phyloP scores from a whole-genome alignment of 2,113 vertebrate species.

The Campylomormyrus tamandua region DNA sequence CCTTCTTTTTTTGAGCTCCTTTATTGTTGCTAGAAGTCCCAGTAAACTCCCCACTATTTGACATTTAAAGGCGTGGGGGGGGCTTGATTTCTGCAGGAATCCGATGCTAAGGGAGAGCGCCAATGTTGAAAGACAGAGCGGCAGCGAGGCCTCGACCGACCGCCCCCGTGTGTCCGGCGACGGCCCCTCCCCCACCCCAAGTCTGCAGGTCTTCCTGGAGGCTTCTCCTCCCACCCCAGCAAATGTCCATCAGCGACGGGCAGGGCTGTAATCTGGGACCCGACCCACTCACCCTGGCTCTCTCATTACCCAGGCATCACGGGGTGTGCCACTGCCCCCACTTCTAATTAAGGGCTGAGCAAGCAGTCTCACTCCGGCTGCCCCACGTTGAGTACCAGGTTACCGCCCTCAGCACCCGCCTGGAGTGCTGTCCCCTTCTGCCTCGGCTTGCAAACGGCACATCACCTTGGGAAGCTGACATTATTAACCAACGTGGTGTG shows the following conservation, averaged over 20 bases:
- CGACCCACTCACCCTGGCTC: conserved; percentile 34
- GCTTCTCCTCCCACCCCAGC: conserved; percentile 22
- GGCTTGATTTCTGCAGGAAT: neutral
- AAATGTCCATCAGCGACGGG: conserved; percentile 6
- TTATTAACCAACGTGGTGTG: neutral
- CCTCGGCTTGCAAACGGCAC: neutral
- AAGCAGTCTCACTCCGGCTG: neutral
- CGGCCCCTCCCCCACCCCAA: neutral
- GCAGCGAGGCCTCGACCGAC: neutral
- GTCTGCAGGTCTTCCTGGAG: neutral
- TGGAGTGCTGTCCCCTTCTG: neutral
- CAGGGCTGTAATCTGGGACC: conserved; percentile 49
- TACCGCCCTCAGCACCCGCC: neutral
- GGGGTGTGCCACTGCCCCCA: neutral
- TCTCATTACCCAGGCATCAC: conserved; percentile 7
- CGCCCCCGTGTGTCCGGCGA: neutral
- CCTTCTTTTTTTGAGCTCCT: neutral
- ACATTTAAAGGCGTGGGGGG: neutral
- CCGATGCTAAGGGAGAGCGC: neutral
- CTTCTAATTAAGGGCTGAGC: neutral
- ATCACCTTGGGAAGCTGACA: neutral
- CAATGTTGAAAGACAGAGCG: neutral
- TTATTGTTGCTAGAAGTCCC: neutral
- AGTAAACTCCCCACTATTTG: neutral
- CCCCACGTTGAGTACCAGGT: neutral